phyloP scores from a whole-genome alignment of 2,113 vertebrate species.

The Seriola aureovittata region DNA sequence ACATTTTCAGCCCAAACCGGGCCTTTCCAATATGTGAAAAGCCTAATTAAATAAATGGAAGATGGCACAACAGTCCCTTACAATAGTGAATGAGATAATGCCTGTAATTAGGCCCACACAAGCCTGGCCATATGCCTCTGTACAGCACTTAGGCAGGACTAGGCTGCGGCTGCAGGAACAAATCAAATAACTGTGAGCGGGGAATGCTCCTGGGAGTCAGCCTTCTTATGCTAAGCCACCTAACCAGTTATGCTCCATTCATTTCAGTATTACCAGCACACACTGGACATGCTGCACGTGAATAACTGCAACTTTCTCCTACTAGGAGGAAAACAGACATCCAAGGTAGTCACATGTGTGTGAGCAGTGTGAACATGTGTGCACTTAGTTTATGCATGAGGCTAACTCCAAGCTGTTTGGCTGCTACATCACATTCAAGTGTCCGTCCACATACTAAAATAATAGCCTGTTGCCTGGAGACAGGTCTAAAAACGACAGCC shows the following conservation, averaged over 20 bases:
- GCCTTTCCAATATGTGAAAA: constrained; percentile 95
- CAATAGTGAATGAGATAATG: constrained; percentile 94
- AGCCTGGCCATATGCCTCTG: constrained; percentile 88
- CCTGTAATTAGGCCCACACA: constrained; percentile 91
- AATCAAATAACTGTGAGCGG: constrained; percentile 81
- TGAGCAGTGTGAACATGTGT: constrained; percentile 16
- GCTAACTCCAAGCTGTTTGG: constrained; percentile 30
- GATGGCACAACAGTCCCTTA: constrained; percentile 93
- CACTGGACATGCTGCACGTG: background rate
- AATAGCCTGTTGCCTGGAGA: constrained; percentile 73
- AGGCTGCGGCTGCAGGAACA: constrained; percentile 67
- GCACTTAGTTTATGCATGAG: constrained; percentile 38
- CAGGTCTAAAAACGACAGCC: constrained; percentile 65
- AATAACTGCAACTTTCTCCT: constrained; percentile 9
- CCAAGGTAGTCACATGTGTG: background rate
- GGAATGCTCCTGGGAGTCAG: constrained; percentile 65
- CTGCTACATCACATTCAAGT: constrained; percentile 45
- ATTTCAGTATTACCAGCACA: background rate
- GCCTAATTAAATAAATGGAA: constrained; percentile 99
- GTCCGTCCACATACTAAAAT: constrained; percentile 54
- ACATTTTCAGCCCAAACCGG: constrained; percentile 90
- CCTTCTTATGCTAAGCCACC: constrained; percentile 43
- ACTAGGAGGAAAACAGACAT: constrained; percentile 8
- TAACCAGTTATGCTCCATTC: constrained; percentile 21
- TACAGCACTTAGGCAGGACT: constrained; percentile 78